A percentile compares a stretch with the other conserved stretches of the same genome.
These are phyloP conservation scores for Pimpla rufipes DNA, from an alignment of 2,888 invertebrate species.

Conservation along the genomic window DNA sequence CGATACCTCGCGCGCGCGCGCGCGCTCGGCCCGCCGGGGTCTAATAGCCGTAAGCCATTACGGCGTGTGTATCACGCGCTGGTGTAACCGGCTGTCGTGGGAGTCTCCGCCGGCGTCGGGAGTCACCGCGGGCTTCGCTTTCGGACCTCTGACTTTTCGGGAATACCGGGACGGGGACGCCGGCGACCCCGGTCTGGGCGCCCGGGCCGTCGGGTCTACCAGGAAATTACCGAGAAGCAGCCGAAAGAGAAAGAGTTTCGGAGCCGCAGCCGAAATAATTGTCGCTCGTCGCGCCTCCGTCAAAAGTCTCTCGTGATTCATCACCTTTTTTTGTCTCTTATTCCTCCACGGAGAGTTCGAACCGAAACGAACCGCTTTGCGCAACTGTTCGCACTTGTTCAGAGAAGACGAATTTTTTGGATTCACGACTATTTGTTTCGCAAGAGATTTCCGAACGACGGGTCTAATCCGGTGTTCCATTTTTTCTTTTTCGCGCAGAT, in stretches of 20 bases:
- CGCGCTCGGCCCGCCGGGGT: constrained; percentile 13
- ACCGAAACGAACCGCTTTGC: constrained; percentile 1
- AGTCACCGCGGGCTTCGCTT: constrained; percentile 9
- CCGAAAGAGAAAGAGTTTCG: constrained; percentile 6
- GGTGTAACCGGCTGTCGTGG: constrained; percentile 14
- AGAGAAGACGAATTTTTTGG: neutral
- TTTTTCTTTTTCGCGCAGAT: constrained; percentile 82
- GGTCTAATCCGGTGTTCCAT: constrained; percentile 7
- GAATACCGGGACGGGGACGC: constrained; percentile 65
- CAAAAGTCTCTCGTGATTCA: constrained; percentile 24
- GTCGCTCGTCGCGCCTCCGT: constrained; percentile 28
- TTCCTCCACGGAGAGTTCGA: neutral
- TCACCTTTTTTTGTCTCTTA: constrained; percentile 6
- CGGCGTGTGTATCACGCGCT: neutral
- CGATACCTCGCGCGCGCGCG: constrained; percentile 42
- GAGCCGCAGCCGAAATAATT: constrained; percentile 57
- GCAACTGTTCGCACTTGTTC: neutral
- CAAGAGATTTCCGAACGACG: constrained; percentile 14
- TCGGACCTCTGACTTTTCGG: constrained; percentile 69
- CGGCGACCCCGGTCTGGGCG: neutral
- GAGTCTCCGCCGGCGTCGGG: neutral
- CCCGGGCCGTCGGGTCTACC: constrained; percentile 11
- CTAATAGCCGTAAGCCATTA: constrained; percentile 6
- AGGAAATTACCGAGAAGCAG: constrained; percentile 53
- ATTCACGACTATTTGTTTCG: constrained; percentile 2